Evolutionary conservation across 2,888 invertebrate species (phyloP), one percentile per base, ranked within the genome.

Genomic region (Drosophila mimica): DNA sequence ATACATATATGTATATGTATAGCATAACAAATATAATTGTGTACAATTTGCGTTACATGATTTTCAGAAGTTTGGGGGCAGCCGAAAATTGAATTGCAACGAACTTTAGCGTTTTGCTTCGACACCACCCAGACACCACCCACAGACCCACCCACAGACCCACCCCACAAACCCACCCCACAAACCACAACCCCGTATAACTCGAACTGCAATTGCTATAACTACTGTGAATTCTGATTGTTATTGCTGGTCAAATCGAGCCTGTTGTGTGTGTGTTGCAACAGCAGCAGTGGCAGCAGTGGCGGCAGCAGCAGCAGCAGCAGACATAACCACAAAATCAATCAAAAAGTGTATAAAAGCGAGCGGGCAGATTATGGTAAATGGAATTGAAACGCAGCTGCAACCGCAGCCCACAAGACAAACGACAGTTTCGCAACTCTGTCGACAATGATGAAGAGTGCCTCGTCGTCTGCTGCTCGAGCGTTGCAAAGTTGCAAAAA

Each of bases 1-100:
- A 17, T 17, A 7, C 17, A 17, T 5, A 17, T 36, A 17, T 36
- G 6, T 7, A 17, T 15, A 17, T 7, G 46, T 64, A 34, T 49
- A 28, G 76, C 59, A 63, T 74, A 74, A 70, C 76, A 79, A 83
- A 87, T 84, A 88, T 85, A 85, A 85, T 85, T 85, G 85, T 83
- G 81, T 81, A 79, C 84, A 84, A 84, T 87, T 84, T 83, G 78
- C 66, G 64, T 68, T 56, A 76, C 82, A 76, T 67, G 67, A 34
- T 59, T 64, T 67, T 43, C n/a, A 51, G 36, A 53, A 25, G 40
- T 40, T 20, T 34, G 46, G 17, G 33, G 9, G 48, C 34, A 56
- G 63, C 52, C 69, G 46, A 67, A 81, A 83, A 88, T 84, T 85
- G 75, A 88, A 85, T 85, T 84, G 88, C 83, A 88, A 77, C 73